Evolutionary conservation across 2,888 invertebrate species (phyloP).

Genomic region (Leucozona laternaria): DNA sequence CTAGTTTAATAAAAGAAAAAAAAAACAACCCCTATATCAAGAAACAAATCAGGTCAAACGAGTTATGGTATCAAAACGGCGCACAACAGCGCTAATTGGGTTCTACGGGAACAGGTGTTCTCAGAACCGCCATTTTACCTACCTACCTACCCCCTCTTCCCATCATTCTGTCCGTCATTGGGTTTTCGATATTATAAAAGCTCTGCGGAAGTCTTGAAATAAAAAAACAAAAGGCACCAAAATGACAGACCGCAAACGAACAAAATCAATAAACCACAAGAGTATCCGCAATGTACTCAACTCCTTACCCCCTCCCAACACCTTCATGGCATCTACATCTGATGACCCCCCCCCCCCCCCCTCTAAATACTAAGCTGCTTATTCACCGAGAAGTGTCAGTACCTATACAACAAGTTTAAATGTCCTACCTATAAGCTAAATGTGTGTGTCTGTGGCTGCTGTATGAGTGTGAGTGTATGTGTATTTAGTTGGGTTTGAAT

Average conservation of each 20-base stretch:
- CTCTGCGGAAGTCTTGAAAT: slow-evolving; percentile 62
- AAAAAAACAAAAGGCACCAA: slow-evolving; percentile 74
- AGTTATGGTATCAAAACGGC: no score
- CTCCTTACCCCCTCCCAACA: not conserved
- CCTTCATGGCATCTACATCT: not conserved
- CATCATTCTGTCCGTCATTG: not conserved
- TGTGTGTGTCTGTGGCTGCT: not conserved
- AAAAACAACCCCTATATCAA: no score
- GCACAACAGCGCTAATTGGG: no score
- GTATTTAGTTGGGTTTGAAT: slow-evolving; percentile 9
- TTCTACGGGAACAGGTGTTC: no score
- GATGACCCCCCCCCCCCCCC: no score
- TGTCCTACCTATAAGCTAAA: not conserved
- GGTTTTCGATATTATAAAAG: slow-evolving; percentile 42
- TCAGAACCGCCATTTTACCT: no score
- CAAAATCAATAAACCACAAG: slow-evolving; percentile 73
- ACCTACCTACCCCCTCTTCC: not conserved
- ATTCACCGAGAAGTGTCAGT: slow-evolving; percentile 16
- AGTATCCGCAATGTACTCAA: slow-evolving; percentile 71
- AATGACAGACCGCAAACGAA: slow-evolving; percentile 73
- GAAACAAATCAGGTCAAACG: no score
- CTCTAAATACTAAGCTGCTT: slow-evolving; percentile 3
- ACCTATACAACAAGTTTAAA: slow-evolving; percentile 18
- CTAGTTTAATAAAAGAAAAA: no score
- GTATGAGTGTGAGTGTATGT: slow-evolving; percentile 6